phyloP scores from a whole-genome alignment of 2,888 invertebrate species.

The Strigamia maritima region DNA sequence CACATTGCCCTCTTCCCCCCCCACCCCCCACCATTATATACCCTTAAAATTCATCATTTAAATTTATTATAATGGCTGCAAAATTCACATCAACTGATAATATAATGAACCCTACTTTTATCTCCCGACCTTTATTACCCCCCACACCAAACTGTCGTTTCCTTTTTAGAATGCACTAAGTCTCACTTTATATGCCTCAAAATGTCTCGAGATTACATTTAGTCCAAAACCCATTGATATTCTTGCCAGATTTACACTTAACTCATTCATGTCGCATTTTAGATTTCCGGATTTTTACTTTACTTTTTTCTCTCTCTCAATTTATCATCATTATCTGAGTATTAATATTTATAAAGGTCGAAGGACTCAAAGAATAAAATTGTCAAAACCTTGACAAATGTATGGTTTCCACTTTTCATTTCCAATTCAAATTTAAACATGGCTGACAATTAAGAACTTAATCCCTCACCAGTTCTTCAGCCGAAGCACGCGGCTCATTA shows the following conservation, averaged over 20 bases:
- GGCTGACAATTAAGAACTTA: conserved; percentile 27
- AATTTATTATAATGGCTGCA: conserved; percentile 21
- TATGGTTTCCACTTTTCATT: not conserved
- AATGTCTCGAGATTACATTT: not conserved
- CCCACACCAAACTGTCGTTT: not conserved
- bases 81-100: conserved; percentile 34
- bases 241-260: not conserved
- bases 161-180: not conserved
- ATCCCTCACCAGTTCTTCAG: not conserved
- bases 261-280: not conserved
- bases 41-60: conserved; percentile 26
- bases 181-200: conserved; percentile 3
- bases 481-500: not conserved
- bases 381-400: conserved; percentile 24
- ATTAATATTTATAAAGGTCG: conserved; percentile 22
- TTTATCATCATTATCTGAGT: not conserved
- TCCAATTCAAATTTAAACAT: conserved; percentile 29
- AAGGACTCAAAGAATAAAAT: conserved; percentile 11
- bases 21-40: not conserved
- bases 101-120: conserved; percentile 26
- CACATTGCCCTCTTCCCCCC: not conserved
- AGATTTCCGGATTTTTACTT: too few relatives aligned
- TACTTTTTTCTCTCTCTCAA: not conserved
- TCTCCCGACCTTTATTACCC: conserved; percentile 18
- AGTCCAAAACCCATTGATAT: conserved; percentile 6